These are phyloP conservation scores for Sinocyclocheilus anshuiensis DNA, from an alignment of 2,113 vertebrate species.

Conservation along the genomic window DNA sequence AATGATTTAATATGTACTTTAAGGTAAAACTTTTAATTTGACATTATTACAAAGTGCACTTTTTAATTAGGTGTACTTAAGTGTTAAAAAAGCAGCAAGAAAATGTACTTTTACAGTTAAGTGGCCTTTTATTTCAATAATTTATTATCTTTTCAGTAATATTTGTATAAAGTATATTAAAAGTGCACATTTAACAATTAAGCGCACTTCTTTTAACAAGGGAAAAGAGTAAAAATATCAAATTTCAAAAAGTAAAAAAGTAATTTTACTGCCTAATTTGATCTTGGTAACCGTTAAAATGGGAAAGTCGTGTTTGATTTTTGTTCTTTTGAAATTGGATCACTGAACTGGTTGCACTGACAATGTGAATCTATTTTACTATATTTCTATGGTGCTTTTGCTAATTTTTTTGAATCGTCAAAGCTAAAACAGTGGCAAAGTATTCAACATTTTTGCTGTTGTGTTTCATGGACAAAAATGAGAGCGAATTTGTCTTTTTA, in stretches of 20 bases:
- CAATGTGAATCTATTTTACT: not conserved
- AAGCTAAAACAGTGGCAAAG: not conserved
- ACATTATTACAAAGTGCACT: not conserved
- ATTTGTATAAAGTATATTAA: not conserved
- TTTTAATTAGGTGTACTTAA: not conserved
- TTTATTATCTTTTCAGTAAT: not conserved
- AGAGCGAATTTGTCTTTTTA: not conserved
- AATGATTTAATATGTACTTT: not conserved
- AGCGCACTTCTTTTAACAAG: not conserved
- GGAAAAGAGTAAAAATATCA: not conserved
- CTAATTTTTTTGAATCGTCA: not conserved
- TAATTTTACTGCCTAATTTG: not conserved
- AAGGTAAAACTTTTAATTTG: not conserved
- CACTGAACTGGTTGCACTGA: not conserved
- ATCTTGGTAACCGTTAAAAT: not conserved
- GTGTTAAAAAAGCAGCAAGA: not conserved
- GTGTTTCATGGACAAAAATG: not conserved
- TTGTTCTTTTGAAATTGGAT: not conserved
- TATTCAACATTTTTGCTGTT: not conserved
- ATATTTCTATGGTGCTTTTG: not conserved
- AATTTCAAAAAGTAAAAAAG: not conserved
- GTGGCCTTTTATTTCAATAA: not conserved
- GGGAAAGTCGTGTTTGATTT: not conserved
- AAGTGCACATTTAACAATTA: not conserved
- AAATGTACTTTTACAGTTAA: not conserved